A percentile compares a stretch with the other conserved stretches of the same genome.
Conservation (phyloP, 2,113 vertebrate genomes). For the Sinocyclocheilus anshuiensis region DNA sequence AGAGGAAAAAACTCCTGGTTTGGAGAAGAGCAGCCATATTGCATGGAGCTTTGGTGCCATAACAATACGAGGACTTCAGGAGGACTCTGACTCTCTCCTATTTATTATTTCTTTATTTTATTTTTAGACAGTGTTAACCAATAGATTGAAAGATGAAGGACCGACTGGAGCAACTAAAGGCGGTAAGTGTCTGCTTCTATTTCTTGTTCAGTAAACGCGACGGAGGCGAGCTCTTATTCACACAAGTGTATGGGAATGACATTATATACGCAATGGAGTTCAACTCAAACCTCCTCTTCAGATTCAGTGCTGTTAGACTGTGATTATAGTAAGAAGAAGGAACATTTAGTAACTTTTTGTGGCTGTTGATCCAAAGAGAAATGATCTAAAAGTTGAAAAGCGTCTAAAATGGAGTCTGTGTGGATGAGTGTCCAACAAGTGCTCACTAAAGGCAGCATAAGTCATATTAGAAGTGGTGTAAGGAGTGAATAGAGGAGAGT, state of each 20-base stretch:
- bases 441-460: background rate
- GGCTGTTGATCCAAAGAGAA: background rate
- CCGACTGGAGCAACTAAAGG: constrained; percentile 92
- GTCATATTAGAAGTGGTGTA: background rate
- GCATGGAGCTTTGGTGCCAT: constrained; percentile 63
- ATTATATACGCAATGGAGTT: constrained; percentile 16
- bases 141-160: constrained; percentile 84
- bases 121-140: constrained; percentile 6
- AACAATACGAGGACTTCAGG: constrained; percentile 29
- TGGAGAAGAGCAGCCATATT: constrained; percentile 79
- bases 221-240: background rate
- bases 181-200: constrained; percentile 77
- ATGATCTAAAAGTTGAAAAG: background rate
- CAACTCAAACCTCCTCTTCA: background rate
- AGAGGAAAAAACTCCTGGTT: constrained; percentile 67
- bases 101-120: constrained; percentile 31
- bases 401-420: background rate
- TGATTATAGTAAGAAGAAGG: background rate
- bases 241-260: constrained; percentile 14
- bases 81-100: constrained; percentile 36
- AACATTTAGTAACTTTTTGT: background rate
- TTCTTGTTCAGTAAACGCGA: background rate
- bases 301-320: background rate
- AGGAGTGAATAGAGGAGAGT: background rate
- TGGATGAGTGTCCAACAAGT: background rate